Evolutionary conservation across 2,797 vertebrate genomes (phyloP).

Genomic region (Esox masquinongy): DNA sequence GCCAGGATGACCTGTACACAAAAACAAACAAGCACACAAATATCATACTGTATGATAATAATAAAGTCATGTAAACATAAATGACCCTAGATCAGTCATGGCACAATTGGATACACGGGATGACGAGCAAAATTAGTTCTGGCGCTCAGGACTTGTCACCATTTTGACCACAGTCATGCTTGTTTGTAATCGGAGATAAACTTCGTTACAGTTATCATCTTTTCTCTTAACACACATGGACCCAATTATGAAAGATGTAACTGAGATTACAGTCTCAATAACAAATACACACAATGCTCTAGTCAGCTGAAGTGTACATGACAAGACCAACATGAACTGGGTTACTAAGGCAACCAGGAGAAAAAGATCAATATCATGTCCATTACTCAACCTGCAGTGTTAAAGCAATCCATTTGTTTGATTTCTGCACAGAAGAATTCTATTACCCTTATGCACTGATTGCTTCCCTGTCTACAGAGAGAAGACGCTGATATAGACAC

Average conservation of each 20-base stretch:
- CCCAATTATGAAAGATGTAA: too few species aligned
- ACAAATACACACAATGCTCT: background rate
- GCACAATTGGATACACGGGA: too few species aligned
- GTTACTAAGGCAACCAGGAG: background rate
- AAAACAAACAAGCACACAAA: background rate
- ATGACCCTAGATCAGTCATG: too few species aligned
- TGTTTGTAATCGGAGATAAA: too few species aligned
- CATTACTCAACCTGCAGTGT: constrained; percentile 17
- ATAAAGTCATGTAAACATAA: too few species aligned
- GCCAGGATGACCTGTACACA: background rate
- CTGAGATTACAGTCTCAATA: background rate
- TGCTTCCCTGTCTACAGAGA: constrained; percentile 3
- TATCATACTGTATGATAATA: background rate
- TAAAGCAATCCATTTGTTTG: constrained; percentile 23
- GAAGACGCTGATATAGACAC: constrained; percentile 17
- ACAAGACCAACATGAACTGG: background rate
- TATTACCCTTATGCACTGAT: constrained; percentile 16
- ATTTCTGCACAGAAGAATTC: background rate
- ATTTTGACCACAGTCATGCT: too few species aligned
- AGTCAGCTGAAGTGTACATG: background rate
- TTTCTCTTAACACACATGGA: too few species aligned
- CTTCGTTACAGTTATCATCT: too few species aligned
- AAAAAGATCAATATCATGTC: constrained; percentile 14
- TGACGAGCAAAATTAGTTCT: too few species aligned
- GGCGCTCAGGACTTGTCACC: too few species aligned